Base-by-base conservation (phyloP, 2,113 vertebrate genomes). In the Calidris pugnax region DNA sequence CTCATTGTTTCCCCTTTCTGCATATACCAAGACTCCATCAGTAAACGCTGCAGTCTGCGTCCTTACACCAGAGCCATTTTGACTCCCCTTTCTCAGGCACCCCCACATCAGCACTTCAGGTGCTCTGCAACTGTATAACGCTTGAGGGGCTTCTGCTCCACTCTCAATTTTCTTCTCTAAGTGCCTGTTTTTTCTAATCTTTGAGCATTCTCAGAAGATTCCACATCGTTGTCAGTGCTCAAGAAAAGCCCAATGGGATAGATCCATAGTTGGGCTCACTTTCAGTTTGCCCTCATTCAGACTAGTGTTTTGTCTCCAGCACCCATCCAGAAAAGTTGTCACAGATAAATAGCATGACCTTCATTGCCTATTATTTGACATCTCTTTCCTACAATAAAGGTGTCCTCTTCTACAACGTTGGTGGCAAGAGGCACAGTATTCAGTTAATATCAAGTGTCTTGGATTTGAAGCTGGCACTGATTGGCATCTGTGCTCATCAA, bases 101-200 rank as follows among this genome's bases (percentile, higher is more conserved):
- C 9, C 6, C 8, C 4, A 17, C 17, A 22, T 4, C 0, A 0
- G 14, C 3, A 2, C 50, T 77, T 75, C 6, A 53, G 45, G 22
- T n/a, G 33, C 60, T 78, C 48, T 41, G 30, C 33, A 74, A 71
- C 41, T 3, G 4, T 10, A 24, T 6, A 79, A 73, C 22, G 9
- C 33, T 76, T 92, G 26, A 87, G 53, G 9, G 14, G 32, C 41
- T 72, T 67, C 7, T 28, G 13, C 15, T 68, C 22, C 23, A 21
- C 66, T 62, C 87, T 9, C 22, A 10, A 1, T 62, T 80, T 83
- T 80, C 47, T 77, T 71, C 37, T 74, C 48, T 66, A 33, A 43
- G 48, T 37, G 22, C 8, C 24, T 35, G 3, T 0, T 24, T 69
- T 64, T 82, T 39, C 53, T 57, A 56, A 48, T 41, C 20, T 60